Percentiles rank a stretch among this genome's conserved stretches.
Conservation (phyloP, 2,113 vertebrate genomes). For the Nibea albiflora region DNA sequence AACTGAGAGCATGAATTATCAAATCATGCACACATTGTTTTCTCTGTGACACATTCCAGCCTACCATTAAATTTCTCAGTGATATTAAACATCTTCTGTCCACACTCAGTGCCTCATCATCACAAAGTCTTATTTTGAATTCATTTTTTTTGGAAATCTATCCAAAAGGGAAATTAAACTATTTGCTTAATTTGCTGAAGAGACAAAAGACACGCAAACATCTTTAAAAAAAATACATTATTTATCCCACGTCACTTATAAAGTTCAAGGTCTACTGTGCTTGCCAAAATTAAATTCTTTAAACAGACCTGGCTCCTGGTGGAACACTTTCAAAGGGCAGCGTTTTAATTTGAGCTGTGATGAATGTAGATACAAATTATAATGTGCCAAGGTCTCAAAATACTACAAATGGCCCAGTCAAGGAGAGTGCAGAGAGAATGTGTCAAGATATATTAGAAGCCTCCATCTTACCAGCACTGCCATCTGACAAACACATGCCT, state of each 20-base stretch:
- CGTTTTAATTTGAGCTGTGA: slow-evolving; percentile 45
- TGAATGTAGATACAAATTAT: slow-evolving; percentile 59
- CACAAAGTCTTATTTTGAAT: not conserved
- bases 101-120: not conserved
- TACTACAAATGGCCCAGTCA: slow-evolving; percentile 68
- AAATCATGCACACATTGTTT: not conserved
- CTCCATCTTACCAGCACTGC: slow-evolving; percentile 72
- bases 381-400: slow-evolving; percentile 52
- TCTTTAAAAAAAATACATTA: not conserved
- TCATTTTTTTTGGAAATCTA: not conserved
- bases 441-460: slow-evolving; percentile 72
- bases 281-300: slow-evolving; percentile 12
- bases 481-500: slow-evolving; percentile 77
- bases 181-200: not conserved
- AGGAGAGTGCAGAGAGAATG: slow-evolving; percentile 56
- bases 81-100: not conserved
- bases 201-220: not conserved
- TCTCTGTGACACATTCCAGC: not conserved
- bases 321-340: slow-evolving; percentile 14
- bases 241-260: not conserved
- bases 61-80: not conserved
- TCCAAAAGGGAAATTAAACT: not conserved
- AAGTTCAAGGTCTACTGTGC: slow-evolving; percentile 8
- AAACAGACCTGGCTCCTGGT: slow-evolving; percentile 20
- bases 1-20: not conserved